Conservation (phyloP, 1,140 invertebrate species). For the Akabosia matsudoensis region DNA sequence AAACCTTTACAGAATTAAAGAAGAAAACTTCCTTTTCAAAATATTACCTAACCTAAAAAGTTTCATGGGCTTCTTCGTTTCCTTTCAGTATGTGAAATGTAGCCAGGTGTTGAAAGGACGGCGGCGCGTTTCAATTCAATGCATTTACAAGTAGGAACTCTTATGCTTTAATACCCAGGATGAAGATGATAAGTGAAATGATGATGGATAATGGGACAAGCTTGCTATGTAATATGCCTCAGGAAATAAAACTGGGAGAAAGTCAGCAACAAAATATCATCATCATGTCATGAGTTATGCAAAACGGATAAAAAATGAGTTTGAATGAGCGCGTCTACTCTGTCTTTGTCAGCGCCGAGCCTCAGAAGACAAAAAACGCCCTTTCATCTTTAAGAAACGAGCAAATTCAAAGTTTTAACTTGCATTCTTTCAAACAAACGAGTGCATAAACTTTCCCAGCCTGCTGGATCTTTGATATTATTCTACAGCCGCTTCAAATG, state of each 20-base stretch:
- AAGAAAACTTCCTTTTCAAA: no score
- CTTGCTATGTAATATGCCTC: not conserved
- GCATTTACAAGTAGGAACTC: not conserved
- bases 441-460: no score
- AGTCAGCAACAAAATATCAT: not conserved
- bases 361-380: not conserved
- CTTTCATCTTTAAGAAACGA: no score
- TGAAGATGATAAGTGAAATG: not conserved
- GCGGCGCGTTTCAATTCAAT: not conserved
- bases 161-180: no score
- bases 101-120: not conserved
- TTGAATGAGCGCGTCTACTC: slow-evolving; percentile 4
- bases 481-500: no score
- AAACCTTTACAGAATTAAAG: no score
- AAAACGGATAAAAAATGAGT: not conserved
- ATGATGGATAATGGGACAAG: not conserved
- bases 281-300: not conserved
- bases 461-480: no score
- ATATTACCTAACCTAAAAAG: not conserved
- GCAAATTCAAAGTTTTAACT: not conserved
- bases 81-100: slow-evolving; percentile 1
- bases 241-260: not conserved
- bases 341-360: not conserved
- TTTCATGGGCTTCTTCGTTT: not conserved
- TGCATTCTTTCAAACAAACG: no score